Conservation (phyloP, 2,797 vertebrate genomes). For the Selene dorsalis region DNA sequence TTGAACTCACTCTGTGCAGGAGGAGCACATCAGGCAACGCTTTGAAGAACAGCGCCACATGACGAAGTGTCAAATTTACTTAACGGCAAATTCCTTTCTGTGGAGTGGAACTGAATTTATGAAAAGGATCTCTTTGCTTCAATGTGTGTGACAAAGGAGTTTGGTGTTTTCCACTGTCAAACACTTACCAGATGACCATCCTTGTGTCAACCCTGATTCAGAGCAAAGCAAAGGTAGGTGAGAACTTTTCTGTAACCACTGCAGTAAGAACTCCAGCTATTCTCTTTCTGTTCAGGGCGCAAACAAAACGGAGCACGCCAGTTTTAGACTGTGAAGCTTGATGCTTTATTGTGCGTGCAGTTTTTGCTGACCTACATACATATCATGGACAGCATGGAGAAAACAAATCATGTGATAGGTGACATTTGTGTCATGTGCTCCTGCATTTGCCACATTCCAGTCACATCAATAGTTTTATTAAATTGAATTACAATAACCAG, state of each 20-base stretch:
- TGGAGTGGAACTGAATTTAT: constrained; percentile 72
- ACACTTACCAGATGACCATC: constrained; percentile 87
- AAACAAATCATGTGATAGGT: constrained; percentile 71
- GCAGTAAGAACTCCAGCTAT: not conserved
- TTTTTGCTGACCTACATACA: constrained; percentile 48
- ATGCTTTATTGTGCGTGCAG: constrained; percentile 13
- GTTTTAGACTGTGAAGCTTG: not conserved
- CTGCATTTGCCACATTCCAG: constrained; percentile 53
- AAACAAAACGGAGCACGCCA: not conserved
- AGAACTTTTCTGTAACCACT: constrained; percentile 46
- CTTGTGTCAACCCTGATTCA: constrained; percentile 81
- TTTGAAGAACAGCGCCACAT: constrained; percentile 66
- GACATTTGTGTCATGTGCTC: constrained; percentile 74
- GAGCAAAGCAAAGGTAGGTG: constrained; percentile 85
- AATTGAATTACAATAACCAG: constrained; percentile 71
- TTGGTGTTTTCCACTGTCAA: constrained; percentile 82
- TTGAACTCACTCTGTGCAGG: constrained; percentile 70
- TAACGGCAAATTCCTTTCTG: constrained; percentile 59
- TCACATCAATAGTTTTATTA: constrained; percentile 69
- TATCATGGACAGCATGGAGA: constrained; percentile 30
- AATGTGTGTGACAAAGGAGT: constrained; percentile 85
- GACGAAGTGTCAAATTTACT: constrained; percentile 66
- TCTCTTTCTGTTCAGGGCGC: not conserved
- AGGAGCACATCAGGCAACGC: constrained; percentile 70
- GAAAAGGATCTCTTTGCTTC: constrained; percentile 78